A percentile compares a stretch with the other conserved stretches of the same genome.
Conservation (phyloP, 2,888 invertebrate species). For the Aelia acuminata region DNA sequence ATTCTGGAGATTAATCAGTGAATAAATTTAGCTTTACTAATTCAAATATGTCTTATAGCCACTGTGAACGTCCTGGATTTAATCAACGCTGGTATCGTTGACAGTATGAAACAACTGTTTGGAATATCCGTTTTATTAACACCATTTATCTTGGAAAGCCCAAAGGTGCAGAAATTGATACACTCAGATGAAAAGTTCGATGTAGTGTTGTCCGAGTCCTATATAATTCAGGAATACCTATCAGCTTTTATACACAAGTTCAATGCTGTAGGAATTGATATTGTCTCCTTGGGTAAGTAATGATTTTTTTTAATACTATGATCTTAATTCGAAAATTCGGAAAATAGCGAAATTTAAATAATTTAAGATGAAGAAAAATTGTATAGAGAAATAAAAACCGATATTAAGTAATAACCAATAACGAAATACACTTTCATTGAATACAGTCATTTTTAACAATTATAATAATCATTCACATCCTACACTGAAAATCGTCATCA, state of each 20-base stretch:
- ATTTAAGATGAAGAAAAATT: too few relatives aligned
- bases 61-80: background rate
- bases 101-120: background rate
- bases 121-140: background rate
- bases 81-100: background rate
- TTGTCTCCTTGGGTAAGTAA: slow-evolving; percentile 56
- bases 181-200: slow-evolving; percentile 62
- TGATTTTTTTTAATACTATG: too few relatives aligned
- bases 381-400: too few relatives aligned
- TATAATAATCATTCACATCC: too few relatives aligned
- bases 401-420: too few relatives aligned
- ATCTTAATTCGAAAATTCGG: too few relatives aligned
- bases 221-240: slow-evolving; percentile 61
- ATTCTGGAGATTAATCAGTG: background rate
- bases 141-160: background rate
- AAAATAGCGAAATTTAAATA: too few relatives aligned
- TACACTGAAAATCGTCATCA: too few relatives aligned
- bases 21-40: background rate
- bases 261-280: slow-evolving; percentile 61
- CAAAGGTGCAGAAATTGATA: slow-evolving; percentile 54
- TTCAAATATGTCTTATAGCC: background rate
- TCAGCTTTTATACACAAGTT: slow-evolving; percentile 64
- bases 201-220: slow-evolving; percentile 59
- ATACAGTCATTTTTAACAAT: too few relatives aligned
- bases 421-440: too few relatives aligned